Percentiles rank a stretch among this genome's conserved stretches.
phyloP scores from a whole-genome alignment of 2,888 invertebrate species.

The Matsumyia berberina region DNA sequence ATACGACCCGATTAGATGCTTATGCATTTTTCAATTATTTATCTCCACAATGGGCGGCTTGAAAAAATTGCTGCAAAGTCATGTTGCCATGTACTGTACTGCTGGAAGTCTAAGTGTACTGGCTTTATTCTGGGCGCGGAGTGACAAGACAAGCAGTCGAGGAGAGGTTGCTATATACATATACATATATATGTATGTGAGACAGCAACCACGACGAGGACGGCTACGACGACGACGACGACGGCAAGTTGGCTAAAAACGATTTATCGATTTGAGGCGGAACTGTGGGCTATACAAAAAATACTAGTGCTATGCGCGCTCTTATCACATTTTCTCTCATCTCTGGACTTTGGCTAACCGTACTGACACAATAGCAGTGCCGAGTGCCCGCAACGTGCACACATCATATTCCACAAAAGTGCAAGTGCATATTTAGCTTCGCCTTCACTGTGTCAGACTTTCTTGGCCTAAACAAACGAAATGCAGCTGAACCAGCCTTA shows the following conservation, averaged over 20 bases:
- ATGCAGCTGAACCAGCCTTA: slow-evolving; percentile 19
- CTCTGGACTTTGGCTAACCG: slow-evolving; percentile 64
- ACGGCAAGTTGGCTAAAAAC: slow-evolving; percentile 75
- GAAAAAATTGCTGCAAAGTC: slow-evolving; percentile 70
- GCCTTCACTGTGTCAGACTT: not conserved
- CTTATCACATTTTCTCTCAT: slow-evolving; percentile 74
- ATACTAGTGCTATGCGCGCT: slow-evolving; percentile 62
- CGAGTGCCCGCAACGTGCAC: slow-evolving; percentile 17
- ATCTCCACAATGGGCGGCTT: slow-evolving; percentile 76
- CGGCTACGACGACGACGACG: slow-evolving; percentile 50
- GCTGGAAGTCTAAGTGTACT: slow-evolving; percentile 58
- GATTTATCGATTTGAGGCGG: slow-evolving; percentile 76
- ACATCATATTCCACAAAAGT: not conserved
- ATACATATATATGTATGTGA: too few relatives aligned
- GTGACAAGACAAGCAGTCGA: slow-evolving; percentile 70
- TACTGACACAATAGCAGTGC: slow-evolving; percentile 48
- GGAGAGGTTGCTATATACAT: slow-evolving; percentile 42
- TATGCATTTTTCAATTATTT: slow-evolving; percentile 77
- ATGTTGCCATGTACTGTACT: slow-evolving; percentile 67
- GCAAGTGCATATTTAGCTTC: slow-evolving; percentile 5
- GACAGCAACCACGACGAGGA: slow-evolving; percentile 54
- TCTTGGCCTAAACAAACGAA: not conserved
- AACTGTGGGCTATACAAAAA: slow-evolving; percentile 74
- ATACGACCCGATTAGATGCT: slow-evolving; percentile 76
- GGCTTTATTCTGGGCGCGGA: slow-evolving; percentile 70